Conservation (phyloP, 2,888 invertebrate genomes). For the Drosophila nigricruria region DNA sequence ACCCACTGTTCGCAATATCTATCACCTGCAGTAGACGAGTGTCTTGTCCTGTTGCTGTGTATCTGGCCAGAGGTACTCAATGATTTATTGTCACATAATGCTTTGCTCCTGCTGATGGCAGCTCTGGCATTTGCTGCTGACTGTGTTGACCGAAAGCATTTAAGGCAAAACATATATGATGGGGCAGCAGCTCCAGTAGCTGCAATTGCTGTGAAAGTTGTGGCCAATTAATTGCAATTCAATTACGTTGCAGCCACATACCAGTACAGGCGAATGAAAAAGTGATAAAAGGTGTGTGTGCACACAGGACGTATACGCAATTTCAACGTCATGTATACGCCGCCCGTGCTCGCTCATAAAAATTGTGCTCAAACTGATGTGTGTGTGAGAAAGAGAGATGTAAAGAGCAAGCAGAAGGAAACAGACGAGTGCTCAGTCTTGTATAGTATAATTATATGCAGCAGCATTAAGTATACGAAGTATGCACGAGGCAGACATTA, state of each 20-base stretch:
- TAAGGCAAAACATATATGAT: slow-evolving; percentile 6
- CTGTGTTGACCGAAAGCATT: slow-evolving; percentile 24
- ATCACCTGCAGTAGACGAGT: slow-evolving; percentile 2
- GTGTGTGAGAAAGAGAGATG: no score
- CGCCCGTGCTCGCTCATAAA: slow-evolving; percentile 13
- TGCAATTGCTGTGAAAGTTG: slow-evolving; percentile 27
- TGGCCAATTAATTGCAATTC: slow-evolving; percentile 47
- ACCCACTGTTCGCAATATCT: not conserved
- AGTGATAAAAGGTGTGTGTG: slow-evolving; percentile 18
- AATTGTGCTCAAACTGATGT: slow-evolving; percentile 1
- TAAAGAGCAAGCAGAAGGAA: not conserved
- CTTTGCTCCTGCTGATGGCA: slow-evolving; percentile 2
- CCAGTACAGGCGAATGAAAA: not conserved
- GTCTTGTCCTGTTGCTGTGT: not conserved
- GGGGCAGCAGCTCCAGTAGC: not conserved
- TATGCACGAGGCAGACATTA: not conserved
- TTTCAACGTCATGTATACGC: slow-evolving; percentile 34
- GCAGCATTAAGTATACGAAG: not conserved
- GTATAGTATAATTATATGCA: no score
- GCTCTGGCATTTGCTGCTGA: slow-evolving; percentile 7
- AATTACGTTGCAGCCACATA: slow-evolving; percentile 25
- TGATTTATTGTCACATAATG: slow-evolving; percentile 63
- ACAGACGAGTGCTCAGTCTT: not conserved
- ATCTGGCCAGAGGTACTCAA: slow-evolving; percentile 29
- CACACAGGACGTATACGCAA: slow-evolving; percentile 28